Evolutionary conservation across 2,797 vertebrate species (phyloP).

Genomic region (Fringilla coelebs): DNA sequence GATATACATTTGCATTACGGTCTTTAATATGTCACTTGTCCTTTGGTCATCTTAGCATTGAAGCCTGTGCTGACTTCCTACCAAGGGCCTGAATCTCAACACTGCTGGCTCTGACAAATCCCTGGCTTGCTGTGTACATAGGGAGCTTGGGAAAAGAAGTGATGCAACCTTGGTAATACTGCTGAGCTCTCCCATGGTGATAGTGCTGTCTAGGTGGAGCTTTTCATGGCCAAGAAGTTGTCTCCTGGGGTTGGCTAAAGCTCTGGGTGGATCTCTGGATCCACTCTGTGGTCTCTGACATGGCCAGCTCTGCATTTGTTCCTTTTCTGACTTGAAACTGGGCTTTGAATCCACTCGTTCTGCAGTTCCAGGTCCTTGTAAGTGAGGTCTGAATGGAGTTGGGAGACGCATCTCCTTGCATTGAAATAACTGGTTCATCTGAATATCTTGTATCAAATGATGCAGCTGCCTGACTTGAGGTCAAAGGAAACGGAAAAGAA

Average conservation of each 20-base stretch:
- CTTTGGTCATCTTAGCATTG: not conserved
- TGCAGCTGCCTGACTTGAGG: not conserved
- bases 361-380: not conserved
- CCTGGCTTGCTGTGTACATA: not conserved
- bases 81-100: not conserved
- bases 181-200: not conserved
- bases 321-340: accelerated
- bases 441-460: not conserved
- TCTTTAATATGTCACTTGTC: not conserved
- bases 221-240: not conserved
- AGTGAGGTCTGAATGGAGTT: not conserved
- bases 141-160: not conserved
- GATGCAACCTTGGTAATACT: not conserved
- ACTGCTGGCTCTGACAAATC: not conserved
- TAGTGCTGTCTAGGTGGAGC: not conserved
- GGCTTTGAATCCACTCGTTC: not conserved
- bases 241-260: not conserved
- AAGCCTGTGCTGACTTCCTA: not conserved
- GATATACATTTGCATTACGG: accelerated
- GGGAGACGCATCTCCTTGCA: not conserved
- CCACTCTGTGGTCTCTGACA: not conserved
- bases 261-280: not conserved
- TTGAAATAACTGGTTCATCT: not conserved
- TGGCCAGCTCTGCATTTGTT: not conserved
- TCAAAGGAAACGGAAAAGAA: not conserved